Conservation (phyloP, 2,113 vertebrate genomes). For the Verasper variegatus region DNA sequence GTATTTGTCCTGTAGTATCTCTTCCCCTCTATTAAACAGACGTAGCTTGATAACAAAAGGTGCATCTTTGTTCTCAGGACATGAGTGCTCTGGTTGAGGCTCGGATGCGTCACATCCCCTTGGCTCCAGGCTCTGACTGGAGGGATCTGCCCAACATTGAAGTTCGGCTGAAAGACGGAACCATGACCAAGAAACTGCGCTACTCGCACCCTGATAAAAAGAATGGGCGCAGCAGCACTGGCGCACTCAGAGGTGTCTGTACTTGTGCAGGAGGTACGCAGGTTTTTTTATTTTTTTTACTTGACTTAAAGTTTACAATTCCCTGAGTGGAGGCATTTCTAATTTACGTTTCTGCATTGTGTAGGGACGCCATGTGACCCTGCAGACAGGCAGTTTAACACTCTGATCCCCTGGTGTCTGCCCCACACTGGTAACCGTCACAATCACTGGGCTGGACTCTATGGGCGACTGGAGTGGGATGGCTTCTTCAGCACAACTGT, state of each 20-base stretch:
- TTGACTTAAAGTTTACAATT: too few species aligned
- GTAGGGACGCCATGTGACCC: slow-evolving; percentile 90
- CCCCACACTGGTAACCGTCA: slow-evolving; percentile 97
- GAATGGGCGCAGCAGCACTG: slow-evolving; percentile 88
- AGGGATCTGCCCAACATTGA: slow-evolving; percentile 94
- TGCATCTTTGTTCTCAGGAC: slow-evolving; percentile 80
- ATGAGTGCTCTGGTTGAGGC: slow-evolving; percentile 96
- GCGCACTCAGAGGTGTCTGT: slow-evolving; percentile 91
- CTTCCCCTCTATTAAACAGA: neutral
- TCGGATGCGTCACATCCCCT: slow-evolving; percentile 94
- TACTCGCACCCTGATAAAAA: slow-evolving; percentile 91
- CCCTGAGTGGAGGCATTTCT: neutral
- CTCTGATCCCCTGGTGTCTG: slow-evolving; percentile 96
- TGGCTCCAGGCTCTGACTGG: slow-evolving; percentile 96
- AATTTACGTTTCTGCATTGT: neutral
- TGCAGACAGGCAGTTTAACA: slow-evolving; percentile 93
- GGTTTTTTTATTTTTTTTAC: neutral
- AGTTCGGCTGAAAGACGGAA: slow-evolving; percentile 89
- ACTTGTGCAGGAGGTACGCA: slow-evolving; percentile 89
- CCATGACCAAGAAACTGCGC: slow-evolving; percentile 89
- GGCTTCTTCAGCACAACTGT: slow-evolving; percentile 98
- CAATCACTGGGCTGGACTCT: slow-evolving; percentile 98
- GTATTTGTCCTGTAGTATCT: neutral
- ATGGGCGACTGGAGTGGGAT: slow-evolving; percentile 95
- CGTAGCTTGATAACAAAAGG: neutral